Base-by-base conservation (phyloP, 2,888 invertebrate genomes). In the Drosophila mimica region DNA sequence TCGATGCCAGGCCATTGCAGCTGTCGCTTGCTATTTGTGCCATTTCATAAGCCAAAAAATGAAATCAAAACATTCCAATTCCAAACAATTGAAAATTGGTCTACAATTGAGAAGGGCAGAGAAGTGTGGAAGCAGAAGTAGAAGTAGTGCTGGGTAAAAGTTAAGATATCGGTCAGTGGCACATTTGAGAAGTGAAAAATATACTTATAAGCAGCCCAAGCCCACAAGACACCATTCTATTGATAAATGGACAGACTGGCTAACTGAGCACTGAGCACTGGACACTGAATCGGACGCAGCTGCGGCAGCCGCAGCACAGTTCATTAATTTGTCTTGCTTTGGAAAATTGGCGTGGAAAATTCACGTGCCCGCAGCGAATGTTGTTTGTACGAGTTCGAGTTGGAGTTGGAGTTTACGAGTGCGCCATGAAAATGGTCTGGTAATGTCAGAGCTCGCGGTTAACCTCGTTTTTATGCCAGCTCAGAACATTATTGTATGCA, bases 151-250 rank as follows among this genome's bases (percentile, higher is more conserved):
- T 56, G 77, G 80, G 87, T 88, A 89, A 89, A 89, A 89, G 88
- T 82, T 83, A 76, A 80, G 81, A 90, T 89, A 88, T 91, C 85
- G 90, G 90, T 90, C 91, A 90, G 83, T 90, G 79, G 69, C 80
- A 81, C 88, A 82, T 75, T 78, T 68, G 67, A 62, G 67, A 54
- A 70, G 60, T 63, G 56, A 57, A 63, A 62, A 73, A 56, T 60
- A 57, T 56, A 56, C 56, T 56, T 56, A 13, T 65, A 34, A 70
- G 63, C 58, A 53, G 56, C 58, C 43, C 54, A 69, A 49, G 67
- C 67, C 46, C 46, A 61, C 70, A 61, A 77, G 68, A 63, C 59
- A 70, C 61, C 33, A 49, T 33, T 57, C 61, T 67, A 79, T 79
- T 79, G 79, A 79, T 70, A 77, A 62, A 70, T 49, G 62, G 58